Evolutionary conservation across 2,113 vertebrate species (phyloP), one percentile per base, ranked within the genome.

Genomic region (Lota lota): DNA sequence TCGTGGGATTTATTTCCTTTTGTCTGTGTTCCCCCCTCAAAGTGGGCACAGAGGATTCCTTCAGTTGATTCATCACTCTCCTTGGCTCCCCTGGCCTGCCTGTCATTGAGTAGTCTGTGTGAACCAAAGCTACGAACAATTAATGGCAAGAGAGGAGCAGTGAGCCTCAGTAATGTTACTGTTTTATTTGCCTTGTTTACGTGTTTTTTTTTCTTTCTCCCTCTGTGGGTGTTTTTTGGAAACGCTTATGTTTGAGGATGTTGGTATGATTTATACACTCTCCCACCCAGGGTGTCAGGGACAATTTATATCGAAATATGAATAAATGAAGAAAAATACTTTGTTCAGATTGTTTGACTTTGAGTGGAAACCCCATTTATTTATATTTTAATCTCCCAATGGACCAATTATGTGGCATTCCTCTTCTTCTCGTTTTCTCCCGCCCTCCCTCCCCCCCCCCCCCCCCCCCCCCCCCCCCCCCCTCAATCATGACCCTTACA

Each of bases 1-100:
- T 80, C 77, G 77, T 73, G 63, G 65, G 79, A 14, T 70, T 51
- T 60, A 74, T 79, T 79, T 67, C 73, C 59, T 85, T 33, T 85
- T 84, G 74, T 76, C 83, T 74, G 24, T 66, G 33, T 69, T 69
- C 28, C 53, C 59, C 63, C 72, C 77, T 79, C 61, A 20, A 68
- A 73, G 69, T 33, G 61, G 69, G 54, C 79, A 71, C 20, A 57
- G 69, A 70, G 15, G 59, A 78, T 75, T 80, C 60, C 73, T 75
- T 72, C 69, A 72, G 22, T 80, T 69, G 57, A 69, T 51, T 70
- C 60, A 59, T 24, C 18, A 7, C 20, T 8, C 20, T 33, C 6
- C 28, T 70, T 71, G 28, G 28, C 28, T 73, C 54, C 53, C 65
- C 50, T 22, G 74, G 4, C 60, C 50, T 22, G 75, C 5, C 63